Evolutionary conservation across 2,797 vertebrate species (phyloP), one percentile per base, ranked within the genome.

Genomic region (Myotis vivesi): DNA sequence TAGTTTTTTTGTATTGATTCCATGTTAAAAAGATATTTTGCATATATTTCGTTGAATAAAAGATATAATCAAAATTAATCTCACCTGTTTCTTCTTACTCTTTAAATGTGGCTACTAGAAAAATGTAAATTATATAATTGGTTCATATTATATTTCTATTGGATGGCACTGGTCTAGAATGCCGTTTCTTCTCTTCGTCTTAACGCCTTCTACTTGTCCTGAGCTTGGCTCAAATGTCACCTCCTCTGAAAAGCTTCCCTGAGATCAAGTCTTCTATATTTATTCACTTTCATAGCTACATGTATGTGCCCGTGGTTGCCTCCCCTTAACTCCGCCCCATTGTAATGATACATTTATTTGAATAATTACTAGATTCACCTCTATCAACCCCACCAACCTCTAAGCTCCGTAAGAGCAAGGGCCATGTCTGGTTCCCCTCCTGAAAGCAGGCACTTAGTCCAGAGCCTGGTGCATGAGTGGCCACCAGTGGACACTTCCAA

Each of bases 21-120:
- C 55, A 92, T 79, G 59, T 89, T 55, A 15, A 91, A 97, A 93
- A 93, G 71, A 66, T 59, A 81, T 88, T 66, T 85, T 88, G 77
- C 64, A 46, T 87, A 62, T 81, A 80, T 66, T 53, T 94, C 41
- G 41, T 84, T 87, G 66, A 79, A 62, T 68, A 81, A 57, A 49
- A 72, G 41, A 62, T 55, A 71, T 44, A 7, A 89, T 62, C 53
- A 83, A 84, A 83, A 57, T 94, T n/a, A 85, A 77, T 55, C 44
- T 87, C 28, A 66, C 30, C 41, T 71, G 17, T 82, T 77, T 77
- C 77, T 64, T 93, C 75, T 71, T 69, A 17, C n/a, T 64, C 33
- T 51, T 53, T 89, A 92, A 76, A 59, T 57, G 46, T 84, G 64
- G 46, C 49, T 72, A 76, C 68, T 38, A 62, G 59, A 66, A 68